Percentiles rank a stretch among this genome's conserved stretches.
Evolutionary conservation across 2,113 vertebrate genomes (phyloP).

Genomic region (Sorex araneus): DNA sequence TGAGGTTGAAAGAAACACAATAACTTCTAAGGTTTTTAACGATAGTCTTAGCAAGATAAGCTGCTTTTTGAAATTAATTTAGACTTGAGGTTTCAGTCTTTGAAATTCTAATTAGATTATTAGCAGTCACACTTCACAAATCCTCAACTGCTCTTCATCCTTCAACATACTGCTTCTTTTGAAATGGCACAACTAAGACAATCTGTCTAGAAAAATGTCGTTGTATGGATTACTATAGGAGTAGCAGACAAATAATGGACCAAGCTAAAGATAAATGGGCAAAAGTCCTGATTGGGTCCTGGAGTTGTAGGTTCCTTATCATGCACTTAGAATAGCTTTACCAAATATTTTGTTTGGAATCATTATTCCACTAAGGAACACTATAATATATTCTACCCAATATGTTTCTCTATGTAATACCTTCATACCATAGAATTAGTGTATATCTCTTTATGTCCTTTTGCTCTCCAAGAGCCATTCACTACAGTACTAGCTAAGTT

Average conservation of each 20-base stretch:
- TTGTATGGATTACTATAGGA: slow-evolving; percentile 50
- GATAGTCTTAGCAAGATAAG: slow-evolving; percentile 65
- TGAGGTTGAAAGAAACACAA: slow-evolving; percentile 48
- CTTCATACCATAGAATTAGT: not conserved
- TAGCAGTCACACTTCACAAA: slow-evolving; percentile 62
- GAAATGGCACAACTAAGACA: slow-evolving; percentile 62
- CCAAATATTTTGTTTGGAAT: not conserved
- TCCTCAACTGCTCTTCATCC: slow-evolving; percentile 63
- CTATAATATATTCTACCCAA: not conserved
- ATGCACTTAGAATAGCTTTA: not conserved
- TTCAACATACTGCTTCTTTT: slow-evolving; percentile 52
- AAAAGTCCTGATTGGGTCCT: not conserved
- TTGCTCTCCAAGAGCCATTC: not conserved
- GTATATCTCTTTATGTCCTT: not conserved
- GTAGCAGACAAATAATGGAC: slow-evolving; percentile 41
- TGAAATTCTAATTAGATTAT: slow-evolving; percentile 74
- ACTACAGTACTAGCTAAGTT: not conserved
- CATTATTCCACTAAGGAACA: not conserved
- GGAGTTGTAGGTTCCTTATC: not conserved
- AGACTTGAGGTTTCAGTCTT: slow-evolving; percentile 51
- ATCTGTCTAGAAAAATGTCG: slow-evolving; percentile 46
- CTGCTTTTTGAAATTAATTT: slow-evolving; percentile 74
- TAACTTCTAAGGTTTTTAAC: slow-evolving; percentile 58
- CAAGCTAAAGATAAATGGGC: slow-evolving; percentile 45
- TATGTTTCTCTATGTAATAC: not conserved